These are phyloP conservation scores for Antechinus stuartii DNA, from an alignment of 2,113 vertebrate species.

Conservation along the genomic window DNA sequence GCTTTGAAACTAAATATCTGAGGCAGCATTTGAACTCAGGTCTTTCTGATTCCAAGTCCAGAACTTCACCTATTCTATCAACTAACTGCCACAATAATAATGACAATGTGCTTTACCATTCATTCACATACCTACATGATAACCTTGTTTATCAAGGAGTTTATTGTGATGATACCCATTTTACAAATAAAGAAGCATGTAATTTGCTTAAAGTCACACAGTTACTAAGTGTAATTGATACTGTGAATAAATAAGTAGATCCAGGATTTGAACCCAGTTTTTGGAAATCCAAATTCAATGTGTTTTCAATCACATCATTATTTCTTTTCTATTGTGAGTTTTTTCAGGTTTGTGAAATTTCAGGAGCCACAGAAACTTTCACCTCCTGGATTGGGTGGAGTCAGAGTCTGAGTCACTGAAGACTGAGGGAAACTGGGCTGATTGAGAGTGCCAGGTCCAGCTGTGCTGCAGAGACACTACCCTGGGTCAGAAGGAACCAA, in stretches of 20 bases:
- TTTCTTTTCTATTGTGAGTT: not conserved
- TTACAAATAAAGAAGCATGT: not conserved
- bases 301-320: not conserved
- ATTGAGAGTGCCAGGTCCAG: too few relatives aligned
- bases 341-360: not conserved
- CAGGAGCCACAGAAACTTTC: too few relatives aligned
- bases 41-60: not conserved
- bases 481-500: too few relatives aligned
- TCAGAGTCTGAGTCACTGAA: too few relatives aligned
- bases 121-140: not conserved
- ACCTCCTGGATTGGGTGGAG: too few relatives aligned
- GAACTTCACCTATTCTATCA: not conserved
- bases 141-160: not conserved
- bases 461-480: too few relatives aligned
- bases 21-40: not conserved
- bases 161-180: not conserved
- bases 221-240: not conserved
- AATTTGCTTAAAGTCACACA: not conserved
- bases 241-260: not conserved
- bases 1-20: not conserved
- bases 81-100: not conserved
- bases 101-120: not conserved
- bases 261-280: not conserved
- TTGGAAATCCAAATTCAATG: not conserved
- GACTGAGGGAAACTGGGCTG: too few relatives aligned